These are phyloP conservation scores for Tethya wilhelma DNA, from an alignment of 37 sponge, comb jelly and placozoan species.

Conservation along the genomic window DNA sequence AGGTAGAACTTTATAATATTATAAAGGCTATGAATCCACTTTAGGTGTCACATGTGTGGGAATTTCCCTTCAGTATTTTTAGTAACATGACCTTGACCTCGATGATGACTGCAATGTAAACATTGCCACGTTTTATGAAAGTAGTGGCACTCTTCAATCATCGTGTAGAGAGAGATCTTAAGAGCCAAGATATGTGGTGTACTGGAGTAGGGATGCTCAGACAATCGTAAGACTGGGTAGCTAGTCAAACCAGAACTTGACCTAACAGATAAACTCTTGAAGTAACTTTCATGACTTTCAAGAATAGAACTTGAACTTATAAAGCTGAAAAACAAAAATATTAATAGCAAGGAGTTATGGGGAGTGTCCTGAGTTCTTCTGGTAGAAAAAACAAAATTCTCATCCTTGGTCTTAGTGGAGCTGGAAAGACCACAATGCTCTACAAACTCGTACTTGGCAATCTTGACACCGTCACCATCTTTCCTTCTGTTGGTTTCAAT, in stretches of 20 bases:
- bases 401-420: slow-evolving; percentile 97
- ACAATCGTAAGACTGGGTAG: too few relatives aligned
- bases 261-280: neutral
- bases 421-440: slow-evolving; percentile 97
- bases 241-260: neutral
- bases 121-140: slow-evolving; percentile 15
- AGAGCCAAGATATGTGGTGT: neutral
- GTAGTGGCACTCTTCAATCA: too few relatives aligned
- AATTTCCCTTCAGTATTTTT: too few relatives aligned
- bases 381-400: slow-evolving; percentile 77
- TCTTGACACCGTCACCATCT: slow-evolving; percentile 78
- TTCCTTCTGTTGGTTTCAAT: slow-evolving; percentile 98
- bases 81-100: too few relatives aligned
- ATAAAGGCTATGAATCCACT: too few relatives aligned
- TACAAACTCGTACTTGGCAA: slow-evolving; percentile 97
- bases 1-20: too few relatives aligned
- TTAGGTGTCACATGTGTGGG: too few relatives aligned
- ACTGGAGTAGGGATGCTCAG: neutral
- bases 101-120: too few relatives aligned
- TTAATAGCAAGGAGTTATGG: neutral
- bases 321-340: too few relatives aligned
- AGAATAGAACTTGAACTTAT: too few relatives aligned
- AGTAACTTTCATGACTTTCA: too few relatives aligned
- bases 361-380: slow-evolving; percentile 8
- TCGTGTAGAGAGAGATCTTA: too few relatives aligned